Base-by-base conservation (phyloP, 2,888 invertebrate species). In the Eupithecia subumbrata region DNA sequence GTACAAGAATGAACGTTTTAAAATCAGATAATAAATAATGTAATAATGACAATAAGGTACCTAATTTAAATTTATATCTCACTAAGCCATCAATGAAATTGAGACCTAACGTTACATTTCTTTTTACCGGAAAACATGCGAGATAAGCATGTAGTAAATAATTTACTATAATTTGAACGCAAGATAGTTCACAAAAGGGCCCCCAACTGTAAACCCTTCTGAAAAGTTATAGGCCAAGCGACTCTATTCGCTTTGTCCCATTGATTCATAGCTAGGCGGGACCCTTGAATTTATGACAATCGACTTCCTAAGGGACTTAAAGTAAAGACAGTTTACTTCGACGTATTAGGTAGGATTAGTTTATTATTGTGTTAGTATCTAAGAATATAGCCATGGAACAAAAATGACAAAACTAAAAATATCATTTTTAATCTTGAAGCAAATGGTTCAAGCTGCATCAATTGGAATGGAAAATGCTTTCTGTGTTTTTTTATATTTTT, bases 201-300 rank as follows among this genome's bases (percentile, higher is more conserved):
- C 64, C 69, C 70, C 67, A 73, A 76, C 66, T 25, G 63, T 74
- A 71, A 78, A 77, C 79, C 80, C 76, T 80, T 79, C 76, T 72
- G 75, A 71, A 75, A 79, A 81, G 73, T 77, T 81, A 79, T 76
- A 79, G 78, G 56, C 72, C 45, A 45, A 76, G 74, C 85, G 76
- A 81, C 87, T 89, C 88, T 80, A 82, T 56, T 71, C 12, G 48
- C 71, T 82, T 78, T 85, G 83, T 84, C 72, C 87, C 76, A 87
- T 87, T 88, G 89, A 89, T 88, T 87, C 87, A 90, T 89, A 84
- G 86, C 86, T 80, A 86, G 87, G 87, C 87, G 89, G 85, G 84
- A 80, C 81, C 82, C 82, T 81, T 77, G 81, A 88, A 90, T 91
- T 91, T 91, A 91, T 89, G 91, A 89, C 89, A 85, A 85, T 84